Evolutionary conservation across 2,888 invertebrate genomes (phyloP).

Genomic region (Philopedon plagiatum): DNA sequence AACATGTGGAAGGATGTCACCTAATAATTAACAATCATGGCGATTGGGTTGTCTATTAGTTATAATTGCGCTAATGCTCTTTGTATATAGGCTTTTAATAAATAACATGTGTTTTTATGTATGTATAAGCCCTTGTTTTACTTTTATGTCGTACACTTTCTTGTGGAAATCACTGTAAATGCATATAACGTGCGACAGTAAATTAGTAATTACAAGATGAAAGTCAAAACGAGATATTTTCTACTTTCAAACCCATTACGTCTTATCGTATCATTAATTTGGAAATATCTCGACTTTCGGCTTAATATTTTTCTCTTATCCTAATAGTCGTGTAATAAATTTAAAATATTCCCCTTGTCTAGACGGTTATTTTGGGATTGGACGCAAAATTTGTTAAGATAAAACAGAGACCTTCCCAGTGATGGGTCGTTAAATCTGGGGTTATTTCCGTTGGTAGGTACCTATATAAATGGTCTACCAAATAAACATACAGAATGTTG

Average conservation of each 20-base stretch:
- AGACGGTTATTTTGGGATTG: conserved; percentile 13
- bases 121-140: no score
- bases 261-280: conserved; percentile 37
- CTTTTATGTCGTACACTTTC: no score
- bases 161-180: no score
- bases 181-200: conserved; percentile 13
- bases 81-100: no score
- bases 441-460: not conserved
- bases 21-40: no score
- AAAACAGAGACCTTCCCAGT: not conserved
- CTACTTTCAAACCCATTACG: conserved; percentile 28
- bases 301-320: conserved; percentile 1
- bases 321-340: conserved; percentile 2
- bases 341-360: conserved; percentile 15
- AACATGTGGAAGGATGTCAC: no score
- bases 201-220: conserved; percentile 39
- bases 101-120: no score
- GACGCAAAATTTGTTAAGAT: conserved; percentile 1
- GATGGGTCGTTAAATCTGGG: not conserved
- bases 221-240: conserved; percentile 40
- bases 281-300: not conserved
- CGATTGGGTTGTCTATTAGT: no score
- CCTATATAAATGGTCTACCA: not conserved
- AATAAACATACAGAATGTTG: not conserved
- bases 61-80: no score